A percentile compares a stretch with the other conserved stretches of the same genome.
Evolutionary conservation across 2,797 vertebrate species (phyloP).

Genomic region (Vireo griseus): DNA sequence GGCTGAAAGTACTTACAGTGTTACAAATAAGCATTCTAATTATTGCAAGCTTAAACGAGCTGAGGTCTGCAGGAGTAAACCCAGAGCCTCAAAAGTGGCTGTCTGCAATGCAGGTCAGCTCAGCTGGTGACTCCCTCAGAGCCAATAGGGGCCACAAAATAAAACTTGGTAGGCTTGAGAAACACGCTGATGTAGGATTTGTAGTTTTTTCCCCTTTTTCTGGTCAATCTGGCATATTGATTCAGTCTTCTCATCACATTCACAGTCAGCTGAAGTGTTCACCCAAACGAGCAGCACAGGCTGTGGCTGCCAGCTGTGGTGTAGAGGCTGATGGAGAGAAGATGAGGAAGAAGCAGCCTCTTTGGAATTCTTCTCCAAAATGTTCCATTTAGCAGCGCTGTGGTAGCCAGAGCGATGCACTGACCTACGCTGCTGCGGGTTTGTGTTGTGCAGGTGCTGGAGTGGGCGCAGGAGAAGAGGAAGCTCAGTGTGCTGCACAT

Average conservation of each 20-base stretch:
- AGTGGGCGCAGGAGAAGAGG: conserved; percentile 96
- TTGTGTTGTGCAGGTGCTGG: conserved; percentile 81
- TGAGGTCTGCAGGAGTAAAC: not conserved
- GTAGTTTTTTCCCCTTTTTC: not conserved
- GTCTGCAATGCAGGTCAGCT: not conserved
- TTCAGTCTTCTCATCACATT: not conserved
- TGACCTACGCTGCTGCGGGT: fast-evolving
- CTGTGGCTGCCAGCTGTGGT: not conserved
- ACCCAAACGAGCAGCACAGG: not conserved
- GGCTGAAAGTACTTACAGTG: not conserved
- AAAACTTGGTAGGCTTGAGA: not conserved
- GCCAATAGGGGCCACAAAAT: not conserved
- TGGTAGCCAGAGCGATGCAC: fast-evolving
- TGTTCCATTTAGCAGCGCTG: fast-evolving
- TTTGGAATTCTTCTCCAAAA: not conserved
- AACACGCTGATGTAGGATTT: fast-evolving
- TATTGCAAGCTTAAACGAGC: not conserved
- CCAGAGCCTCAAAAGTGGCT: not conserved
- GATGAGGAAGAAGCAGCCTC: not conserved
- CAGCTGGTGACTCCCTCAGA: not conserved
- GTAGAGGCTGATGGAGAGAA: not conserved
- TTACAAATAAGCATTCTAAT: conserved; percentile 12
- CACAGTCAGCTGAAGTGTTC: not conserved
- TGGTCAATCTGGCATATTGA: not conserved
- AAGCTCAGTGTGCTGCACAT: conserved; percentile 92